These are phyloP conservation scores for Cantharis lateralis DNA, from an alignment of 2,888 invertebrate species.

Conservation along the genomic window DNA sequence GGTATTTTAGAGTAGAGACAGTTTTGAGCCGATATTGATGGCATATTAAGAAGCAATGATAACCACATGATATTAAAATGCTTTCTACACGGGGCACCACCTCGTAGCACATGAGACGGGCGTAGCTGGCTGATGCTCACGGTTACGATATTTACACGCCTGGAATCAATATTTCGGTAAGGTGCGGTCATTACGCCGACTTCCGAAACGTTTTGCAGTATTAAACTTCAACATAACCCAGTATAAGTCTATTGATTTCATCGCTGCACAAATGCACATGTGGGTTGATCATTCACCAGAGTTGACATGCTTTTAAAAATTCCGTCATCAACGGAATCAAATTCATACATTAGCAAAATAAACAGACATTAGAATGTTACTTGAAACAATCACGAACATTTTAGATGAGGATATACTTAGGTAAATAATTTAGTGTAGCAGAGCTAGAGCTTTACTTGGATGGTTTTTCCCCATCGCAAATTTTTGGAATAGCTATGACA, in stretches of 20 bases:
- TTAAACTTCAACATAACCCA: conserved; percentile 9
- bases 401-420: neutral
- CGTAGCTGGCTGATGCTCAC: conserved; percentile 28
- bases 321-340: neutral
- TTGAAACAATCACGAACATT: neutral
- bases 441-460: neutral
- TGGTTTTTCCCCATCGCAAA: neutral
- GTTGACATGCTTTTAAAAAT: neutral
- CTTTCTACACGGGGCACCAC: conserved; percentile 21
- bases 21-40: conserved; percentile 13
- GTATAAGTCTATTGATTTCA: neutral
- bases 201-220: conserved; percentile 20
- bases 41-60: conserved; percentile 16
- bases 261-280: neutral
- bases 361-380: neutral
- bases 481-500: too few species aligned
- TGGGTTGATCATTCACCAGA: neutral
- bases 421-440: neutral
- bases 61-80: conserved; percentile 26
- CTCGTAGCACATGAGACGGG: conserved; percentile 23
- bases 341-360: neutral
- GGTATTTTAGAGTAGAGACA: conserved; percentile 1
- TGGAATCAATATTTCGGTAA: conserved; percentile 35
- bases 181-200: conserved; percentile 37
- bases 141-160: conserved; percentile 30